Evolutionary conservation across 2,797 vertebrate genomes (phyloP).

Genomic region (Schizopygopsis malacanthus): DNA sequence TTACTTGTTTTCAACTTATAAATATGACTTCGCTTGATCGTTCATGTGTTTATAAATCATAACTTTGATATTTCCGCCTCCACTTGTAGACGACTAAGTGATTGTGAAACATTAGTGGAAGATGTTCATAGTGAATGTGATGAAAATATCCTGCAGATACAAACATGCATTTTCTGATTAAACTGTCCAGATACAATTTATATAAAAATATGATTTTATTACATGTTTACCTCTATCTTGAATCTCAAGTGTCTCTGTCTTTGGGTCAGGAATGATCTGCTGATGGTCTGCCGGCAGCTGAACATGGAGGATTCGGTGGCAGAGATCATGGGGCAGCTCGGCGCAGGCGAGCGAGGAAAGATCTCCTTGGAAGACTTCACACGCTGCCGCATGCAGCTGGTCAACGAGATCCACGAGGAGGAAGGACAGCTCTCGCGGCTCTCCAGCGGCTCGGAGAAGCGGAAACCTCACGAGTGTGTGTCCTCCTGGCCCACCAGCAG

Average conservation of each 20-base stretch:
- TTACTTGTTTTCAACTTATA: not conserved
- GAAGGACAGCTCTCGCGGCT: slow-evolving; percentile 79
- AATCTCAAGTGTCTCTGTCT: not conserved
- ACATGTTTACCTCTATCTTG: not conserved
- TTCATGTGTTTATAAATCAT: no score
- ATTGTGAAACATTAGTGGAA: not conserved
- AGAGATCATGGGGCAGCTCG: slow-evolving; percentile 70
- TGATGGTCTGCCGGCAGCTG: slow-evolving; percentile 84
- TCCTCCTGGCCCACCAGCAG: slow-evolving; percentile 82
- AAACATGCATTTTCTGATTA: not conserved
- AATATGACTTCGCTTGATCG: not conserved
- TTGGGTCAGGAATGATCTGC: slow-evolving; percentile 80
- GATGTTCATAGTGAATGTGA: not conserved
- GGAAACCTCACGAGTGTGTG: slow-evolving; percentile 72
- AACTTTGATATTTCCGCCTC: not conserved
- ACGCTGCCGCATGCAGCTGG: slow-evolving; percentile 80
- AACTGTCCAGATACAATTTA: not conserved
- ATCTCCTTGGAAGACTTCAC: slow-evolving; percentile 86
- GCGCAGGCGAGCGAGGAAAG: slow-evolving; percentile 79
- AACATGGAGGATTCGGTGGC: slow-evolving; percentile 80
- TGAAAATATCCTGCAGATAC: not conserved
- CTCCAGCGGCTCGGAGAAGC: slow-evolving; percentile 73
- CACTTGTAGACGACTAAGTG: not conserved
- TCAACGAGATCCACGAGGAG: slow-evolving; percentile 83
- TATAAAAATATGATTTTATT: not conserved